phyloP scores from a whole-genome alignment of 2,797 vertebrate species.

The Zalophus californianus region DNA sequence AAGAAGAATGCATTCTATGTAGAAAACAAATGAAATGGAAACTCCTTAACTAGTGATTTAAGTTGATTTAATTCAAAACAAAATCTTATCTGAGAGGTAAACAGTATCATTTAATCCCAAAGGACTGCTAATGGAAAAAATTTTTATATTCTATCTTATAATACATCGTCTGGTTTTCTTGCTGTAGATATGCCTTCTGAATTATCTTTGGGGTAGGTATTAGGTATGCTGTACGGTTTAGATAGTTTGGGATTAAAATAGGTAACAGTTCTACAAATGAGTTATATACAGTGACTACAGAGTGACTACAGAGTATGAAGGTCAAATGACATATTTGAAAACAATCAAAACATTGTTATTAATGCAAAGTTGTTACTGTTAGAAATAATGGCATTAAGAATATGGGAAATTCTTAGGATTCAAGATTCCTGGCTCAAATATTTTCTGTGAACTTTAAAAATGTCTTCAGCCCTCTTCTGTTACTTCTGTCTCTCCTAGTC shows the following conservation, averaged over 20 bases:
- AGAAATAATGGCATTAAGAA: neutral
- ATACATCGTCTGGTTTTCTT: neutral
- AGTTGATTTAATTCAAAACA: conserved; percentile 26
- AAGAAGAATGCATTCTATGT: conserved; percentile 36
- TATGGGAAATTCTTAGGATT: conserved; percentile 17
- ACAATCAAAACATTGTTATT: neutral
- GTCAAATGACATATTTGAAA: neutral
- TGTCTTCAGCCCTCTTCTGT: neutral
- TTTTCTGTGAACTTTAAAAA: conserved; percentile 2
- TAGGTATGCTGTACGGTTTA: neutral
- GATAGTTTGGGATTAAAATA: conserved; percentile 30
- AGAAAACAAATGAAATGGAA: conserved; percentile 31
- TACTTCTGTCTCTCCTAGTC: neutral
- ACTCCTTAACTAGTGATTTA: conserved; percentile 36
- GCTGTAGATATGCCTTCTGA: neutral
- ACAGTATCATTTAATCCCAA: conserved; percentile 13
- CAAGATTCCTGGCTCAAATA: neutral
- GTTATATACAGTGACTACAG: neutral
- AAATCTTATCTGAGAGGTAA: conserved; percentile 8
- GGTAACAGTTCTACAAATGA: neutral
- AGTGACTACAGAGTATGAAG: neutral
- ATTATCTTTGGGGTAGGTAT: neutral
- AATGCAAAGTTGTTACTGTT: neutral
- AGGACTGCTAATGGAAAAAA: conserved; percentile 30
- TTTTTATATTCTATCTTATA: neutral